phyloP scores from a whole-genome alignment of 2,113 vertebrate genomes.

The Brachyhypopomus occidentalis region DNA sequence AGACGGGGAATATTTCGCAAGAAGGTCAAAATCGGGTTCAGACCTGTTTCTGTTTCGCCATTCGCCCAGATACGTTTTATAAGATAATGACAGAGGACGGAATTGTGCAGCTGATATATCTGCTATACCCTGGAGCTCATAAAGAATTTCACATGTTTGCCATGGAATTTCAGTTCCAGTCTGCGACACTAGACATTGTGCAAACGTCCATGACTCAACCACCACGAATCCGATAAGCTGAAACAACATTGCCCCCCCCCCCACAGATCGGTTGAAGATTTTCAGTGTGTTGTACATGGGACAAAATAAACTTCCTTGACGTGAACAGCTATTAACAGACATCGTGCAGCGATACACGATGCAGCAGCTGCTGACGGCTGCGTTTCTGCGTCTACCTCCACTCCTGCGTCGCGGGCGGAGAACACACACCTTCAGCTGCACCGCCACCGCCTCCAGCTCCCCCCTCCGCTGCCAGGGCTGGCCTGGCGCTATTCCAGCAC shows the following conservation, averaged over 20 bases:
- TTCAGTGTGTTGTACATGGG: too few relatives aligned
- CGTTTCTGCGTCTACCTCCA: neutral
- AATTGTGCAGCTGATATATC: neutral
- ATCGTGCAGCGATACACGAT: too few relatives aligned
- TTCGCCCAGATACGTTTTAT: neutral
- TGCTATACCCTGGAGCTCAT: neutral
- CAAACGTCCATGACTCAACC: too few relatives aligned
- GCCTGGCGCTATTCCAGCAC: neutral
- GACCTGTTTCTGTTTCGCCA: too few relatives aligned
- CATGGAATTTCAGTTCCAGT: neutral
- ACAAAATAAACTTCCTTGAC: too few relatives aligned
- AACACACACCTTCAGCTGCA: neutral
- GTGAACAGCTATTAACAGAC: too few relatives aligned
- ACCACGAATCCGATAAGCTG: too few relatives aligned
- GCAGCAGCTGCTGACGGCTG: neutral
- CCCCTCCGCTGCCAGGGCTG: neutral
- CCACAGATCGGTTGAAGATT: too few relatives aligned
- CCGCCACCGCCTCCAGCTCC: neutral
- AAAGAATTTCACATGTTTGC: neutral
- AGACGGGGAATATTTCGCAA: neutral
- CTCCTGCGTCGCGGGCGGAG: neutral
- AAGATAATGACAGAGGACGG: neutral
- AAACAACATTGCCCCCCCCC: too few relatives aligned
- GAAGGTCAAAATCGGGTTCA: too few relatives aligned
- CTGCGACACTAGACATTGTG: too few relatives aligned